Evolutionary conservation across 2,113 vertebrate species (phyloP), one percentile per base, ranked within the genome.

Genomic region (Genyomyrus donnyi): DNA sequence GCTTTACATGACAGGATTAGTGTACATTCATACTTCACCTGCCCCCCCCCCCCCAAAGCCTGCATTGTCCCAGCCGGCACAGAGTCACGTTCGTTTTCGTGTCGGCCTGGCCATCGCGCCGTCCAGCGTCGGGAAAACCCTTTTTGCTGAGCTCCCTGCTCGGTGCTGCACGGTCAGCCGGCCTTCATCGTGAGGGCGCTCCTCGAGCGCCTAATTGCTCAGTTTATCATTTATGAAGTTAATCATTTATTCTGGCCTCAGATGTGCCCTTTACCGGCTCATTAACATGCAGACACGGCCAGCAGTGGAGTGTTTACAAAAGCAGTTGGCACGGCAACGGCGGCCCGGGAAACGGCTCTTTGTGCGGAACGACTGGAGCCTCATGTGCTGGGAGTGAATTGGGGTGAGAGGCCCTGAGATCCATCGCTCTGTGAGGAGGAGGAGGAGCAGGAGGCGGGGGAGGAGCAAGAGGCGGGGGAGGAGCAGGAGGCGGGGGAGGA

Each of bases 321-420:
- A 53, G 31, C 58, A 39, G 88, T 90, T 88, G 88, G 49, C 91
- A 90, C 80, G 86, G 88, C 45, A 45, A 90, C 50, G 2, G 52
- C 21, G 35, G 85, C 1, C 24, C n/a, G 49, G 74, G 88, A 13
- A 15, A 8, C 13, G 89, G 48, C 58, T 45, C 53, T 91, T 89
- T 91, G 91, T 89, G 49, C 13, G 85, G 35, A 24, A 19, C 87
- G 85, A 52, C 86, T 45, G 39, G 87, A 1, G 56, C 53, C 56
- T 66, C 19, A 46, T 42, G 87, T 10, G 49, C 52, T 45, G 56
- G 53, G 52, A 15, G 11, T 45, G 31, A 88, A 88, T 17, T 7
- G 19, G 35, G 24, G 31, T 66, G 87, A 62, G 50, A 7, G 48
- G 50, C 49, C 27, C 31, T 19, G 11, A 39, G 50, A 31, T 53